phyloP scores from a whole-genome alignment of 1,140 invertebrate genomes.

The Panulirus ornatus region DNA sequence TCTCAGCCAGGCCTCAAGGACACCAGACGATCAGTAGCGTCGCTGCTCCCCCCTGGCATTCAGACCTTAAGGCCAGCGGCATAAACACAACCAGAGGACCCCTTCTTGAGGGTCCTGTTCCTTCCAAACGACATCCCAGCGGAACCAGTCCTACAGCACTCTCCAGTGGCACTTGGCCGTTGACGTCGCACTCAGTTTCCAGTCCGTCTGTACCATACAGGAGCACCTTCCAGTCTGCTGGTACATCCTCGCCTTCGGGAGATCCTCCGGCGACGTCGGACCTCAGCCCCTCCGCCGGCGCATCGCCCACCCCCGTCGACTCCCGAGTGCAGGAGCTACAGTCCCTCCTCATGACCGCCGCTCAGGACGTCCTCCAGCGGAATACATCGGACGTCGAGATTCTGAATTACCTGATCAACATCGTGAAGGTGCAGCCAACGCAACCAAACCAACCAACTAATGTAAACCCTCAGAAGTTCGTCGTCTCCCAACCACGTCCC shows the following conservation, averaged over 20 bases:
- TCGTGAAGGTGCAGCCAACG: background rate
- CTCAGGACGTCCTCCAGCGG: constrained; percentile 4
- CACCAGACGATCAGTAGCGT: background rate
- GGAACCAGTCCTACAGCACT: too few relatives aligned
- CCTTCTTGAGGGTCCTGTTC: too few relatives aligned
- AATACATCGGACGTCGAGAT: constrained; percentile 2
- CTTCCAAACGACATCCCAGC: too few relatives aligned
- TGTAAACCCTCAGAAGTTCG: background rate
- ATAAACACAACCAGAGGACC: background rate
- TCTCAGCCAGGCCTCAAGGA: background rate
- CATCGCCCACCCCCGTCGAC: too few relatives aligned
- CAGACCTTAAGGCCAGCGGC: background rate
- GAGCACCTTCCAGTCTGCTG: background rate
- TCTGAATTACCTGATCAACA: constrained; percentile 3
- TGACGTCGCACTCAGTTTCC: too few relatives aligned
- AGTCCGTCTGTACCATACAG: background rate
- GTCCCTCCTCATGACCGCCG: background rate
- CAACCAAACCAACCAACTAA: background rate
- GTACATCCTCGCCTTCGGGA: background rate
- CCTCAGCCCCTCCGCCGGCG: background rate
- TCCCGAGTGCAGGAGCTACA: constrained; percentile 8
- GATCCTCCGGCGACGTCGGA: too few relatives aligned
- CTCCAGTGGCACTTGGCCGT: too few relatives aligned
- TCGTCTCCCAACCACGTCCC: background rate
- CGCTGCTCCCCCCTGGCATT: background rate